These are phyloP conservation scores for Agrotis puta DNA, from an alignment of 2,888 invertebrate species.

Conservation along the genomic window DNA sequence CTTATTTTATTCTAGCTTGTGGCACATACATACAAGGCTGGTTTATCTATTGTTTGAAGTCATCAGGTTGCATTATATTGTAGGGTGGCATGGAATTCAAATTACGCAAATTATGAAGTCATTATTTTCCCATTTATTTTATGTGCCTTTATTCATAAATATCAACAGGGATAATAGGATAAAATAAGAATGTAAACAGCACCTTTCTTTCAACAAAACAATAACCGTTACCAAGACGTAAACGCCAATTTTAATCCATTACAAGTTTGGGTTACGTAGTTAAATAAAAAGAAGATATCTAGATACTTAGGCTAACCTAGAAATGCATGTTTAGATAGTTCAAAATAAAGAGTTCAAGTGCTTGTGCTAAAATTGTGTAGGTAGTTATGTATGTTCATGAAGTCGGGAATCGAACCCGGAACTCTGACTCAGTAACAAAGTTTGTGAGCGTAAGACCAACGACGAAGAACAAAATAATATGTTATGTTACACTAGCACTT, in stretches of 20 bases:
- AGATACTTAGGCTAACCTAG: not conserved
- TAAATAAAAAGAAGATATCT: too few species aligned
- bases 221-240: not conserved
- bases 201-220: slow-evolving; percentile 1
- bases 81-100: not conserved
- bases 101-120: not conserved
- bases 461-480: too few species aligned
- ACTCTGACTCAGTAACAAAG: not conserved
- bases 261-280: not conserved
- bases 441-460: not conserved
- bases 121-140: slow-evolving; percentile 17
- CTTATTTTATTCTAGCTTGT: not conserved
- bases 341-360: too few species aligned
- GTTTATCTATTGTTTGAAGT: not conserved
- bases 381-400: too few species aligned
- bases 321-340: not conserved
- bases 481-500: too few species aligned
- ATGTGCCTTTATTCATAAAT: slow-evolving; percentile 17
- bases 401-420: slow-evolving; percentile 3
- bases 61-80: not conserved
- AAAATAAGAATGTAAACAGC: not conserved
- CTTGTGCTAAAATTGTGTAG: not conserved
- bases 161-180: not conserved
- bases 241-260: not conserved
- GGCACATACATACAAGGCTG: not conserved